These are phyloP conservation scores for Bovichtus variegatus DNA, from an alignment of 2,797 vertebrate species.

Conservation along the genomic window DNA sequence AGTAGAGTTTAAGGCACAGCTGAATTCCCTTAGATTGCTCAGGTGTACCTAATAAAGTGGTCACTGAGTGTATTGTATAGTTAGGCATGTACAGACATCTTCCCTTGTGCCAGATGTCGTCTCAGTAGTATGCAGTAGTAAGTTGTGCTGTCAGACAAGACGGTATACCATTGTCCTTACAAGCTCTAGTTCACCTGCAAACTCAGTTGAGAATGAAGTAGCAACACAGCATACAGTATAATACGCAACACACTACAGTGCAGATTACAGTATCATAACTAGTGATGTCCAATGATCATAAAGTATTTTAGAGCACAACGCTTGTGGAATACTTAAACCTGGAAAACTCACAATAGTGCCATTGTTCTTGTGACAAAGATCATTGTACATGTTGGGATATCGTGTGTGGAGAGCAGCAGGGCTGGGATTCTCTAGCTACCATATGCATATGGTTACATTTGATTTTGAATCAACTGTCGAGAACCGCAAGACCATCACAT, in stretches of 20 bases:
- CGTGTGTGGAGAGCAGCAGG: not conserved
- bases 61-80: not conserved
- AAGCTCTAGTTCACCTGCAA: not conserved
- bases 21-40: too few relatives aligned
- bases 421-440: not conserved
- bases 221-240: not conserved
- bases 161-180: not conserved
- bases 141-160: too few relatives aligned
- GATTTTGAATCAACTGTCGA: not conserved
- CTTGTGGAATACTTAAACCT: not conserved
- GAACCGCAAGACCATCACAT: constrained; percentile 15
- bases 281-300: too few relatives aligned
- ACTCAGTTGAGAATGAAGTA: not conserved
- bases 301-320: not conserved
- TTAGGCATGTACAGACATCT: not conserved
- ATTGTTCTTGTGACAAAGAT: not conserved
- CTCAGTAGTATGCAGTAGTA: too few relatives aligned
- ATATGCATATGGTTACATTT: not conserved
- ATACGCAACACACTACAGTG: not conserved
- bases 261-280: not conserved
- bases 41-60: too few relatives aligned
- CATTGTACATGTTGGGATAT: not conserved
- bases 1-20: too few relatives aligned
- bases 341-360: not conserved
- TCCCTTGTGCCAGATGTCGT: not conserved